Evolutionary conservation across 1,140 invertebrate genomes (phyloP), one percentile per base, ranked within the genome.

Genomic region (Magallana ariakensis): DNA sequence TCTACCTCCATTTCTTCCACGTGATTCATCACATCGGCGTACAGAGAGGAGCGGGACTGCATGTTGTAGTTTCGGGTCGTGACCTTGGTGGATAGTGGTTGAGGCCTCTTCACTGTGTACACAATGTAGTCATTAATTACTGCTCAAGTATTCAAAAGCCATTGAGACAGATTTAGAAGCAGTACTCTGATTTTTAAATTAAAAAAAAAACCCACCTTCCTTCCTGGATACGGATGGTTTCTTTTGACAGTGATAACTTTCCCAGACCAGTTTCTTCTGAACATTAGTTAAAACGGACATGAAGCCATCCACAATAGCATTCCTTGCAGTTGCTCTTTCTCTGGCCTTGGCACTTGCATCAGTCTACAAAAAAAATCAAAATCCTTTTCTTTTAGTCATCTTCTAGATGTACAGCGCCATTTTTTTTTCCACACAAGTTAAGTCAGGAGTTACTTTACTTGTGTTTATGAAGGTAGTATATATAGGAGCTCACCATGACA

Each of bases 271-370:
- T 83, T 92, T 91, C n/a, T 89, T 87, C 55, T 94, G 92, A 13
- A 92, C 91, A 62, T 86, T 87, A n/a, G 94, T 94, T 26, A 95
- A 89, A 10, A 93, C 85, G 9, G 88, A 90, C 16, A 92, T 85
- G 85, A 92, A 95, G 15, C 94, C 92, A 66, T 95, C 93, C 16
- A 95, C 93, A 80, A 95, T 91, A 11, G 92, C 91, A 89, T 94
- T 94, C 60, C 94, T 89, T 2, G 93, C 93, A n/a, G 91, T 88
- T 11, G 92, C 90, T 84, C 93, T 92, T 84, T 94, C 92, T 19
- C 92, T 89, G 8, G 91, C 88, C 62, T 87, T 87, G 8, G 87
- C 26, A 60, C 87, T 90, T 10, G 81, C 85, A 60, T 92, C 92
- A 54, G 87, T 80, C 92, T 93, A 66, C 8, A 90, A 70, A 33